A percentile compares a stretch with the other conserved stretches of the same genome.
Evolutionary conservation across 2,113 vertebrate species (phyloP).

Genomic region (Danionella cerebrum): DNA sequence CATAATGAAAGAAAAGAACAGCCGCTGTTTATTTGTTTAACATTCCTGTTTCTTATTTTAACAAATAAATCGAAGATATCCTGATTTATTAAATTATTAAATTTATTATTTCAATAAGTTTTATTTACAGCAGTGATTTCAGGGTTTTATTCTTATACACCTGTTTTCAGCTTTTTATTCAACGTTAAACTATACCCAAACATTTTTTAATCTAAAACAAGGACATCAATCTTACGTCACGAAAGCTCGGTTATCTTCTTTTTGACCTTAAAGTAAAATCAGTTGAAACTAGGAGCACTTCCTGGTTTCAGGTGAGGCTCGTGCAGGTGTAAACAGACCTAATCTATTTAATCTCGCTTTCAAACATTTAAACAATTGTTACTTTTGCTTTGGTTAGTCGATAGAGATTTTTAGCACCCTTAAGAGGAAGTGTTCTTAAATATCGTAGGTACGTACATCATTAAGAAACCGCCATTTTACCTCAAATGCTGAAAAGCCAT

Average conservation of each 20-base stretch:
- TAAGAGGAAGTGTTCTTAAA: neutral
- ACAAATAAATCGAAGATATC: neutral
- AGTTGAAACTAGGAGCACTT: neutral
- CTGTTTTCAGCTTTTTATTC: too few relatives aligned
- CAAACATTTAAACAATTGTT: too few relatives aligned
- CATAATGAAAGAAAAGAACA: neutral
- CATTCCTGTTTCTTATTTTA: too few relatives aligned
- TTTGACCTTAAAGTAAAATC: neutral
- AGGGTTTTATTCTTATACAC: slow-evolving; percentile 24
- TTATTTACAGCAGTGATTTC: slow-evolving; percentile 1
- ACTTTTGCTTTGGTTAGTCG: too few relatives aligned
- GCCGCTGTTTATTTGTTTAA: neutral
- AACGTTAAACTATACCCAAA: too few relatives aligned
- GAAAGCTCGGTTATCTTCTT: neutral
- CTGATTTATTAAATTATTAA: neutral
- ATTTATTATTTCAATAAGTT: neutral
- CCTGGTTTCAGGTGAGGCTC: slow-evolving; percentile 65
- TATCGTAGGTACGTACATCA: neutral
- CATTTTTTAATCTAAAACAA: too few relatives aligned
- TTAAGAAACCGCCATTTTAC: neutral
- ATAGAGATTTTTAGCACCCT: neutral
- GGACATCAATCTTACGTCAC: too few relatives aligned
- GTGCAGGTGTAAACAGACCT: neutral
- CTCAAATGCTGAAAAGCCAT: too few relatives aligned
- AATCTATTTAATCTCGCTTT: neutral